Conservation (phyloP, 2,888 invertebrate species). For the Bruchidius siliquastri region DNA sequence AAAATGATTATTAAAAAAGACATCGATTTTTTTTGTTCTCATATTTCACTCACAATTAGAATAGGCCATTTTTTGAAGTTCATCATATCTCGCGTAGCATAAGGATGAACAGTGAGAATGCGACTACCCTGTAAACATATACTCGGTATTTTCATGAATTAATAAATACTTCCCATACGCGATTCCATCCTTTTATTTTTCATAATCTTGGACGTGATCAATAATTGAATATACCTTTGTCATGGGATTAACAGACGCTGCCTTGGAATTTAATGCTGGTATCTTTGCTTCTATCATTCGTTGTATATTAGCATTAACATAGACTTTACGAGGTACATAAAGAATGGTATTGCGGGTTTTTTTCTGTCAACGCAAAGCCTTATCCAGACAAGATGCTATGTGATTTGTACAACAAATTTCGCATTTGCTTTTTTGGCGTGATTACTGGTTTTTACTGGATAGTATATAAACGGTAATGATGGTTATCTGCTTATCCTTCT, state of each 20-base stretch:
- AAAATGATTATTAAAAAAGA: no score
- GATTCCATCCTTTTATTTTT: neutral
- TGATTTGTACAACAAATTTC: neutral
- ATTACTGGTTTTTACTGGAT: neutral
- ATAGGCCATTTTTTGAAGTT: no score
- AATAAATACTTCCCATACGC: neutral
- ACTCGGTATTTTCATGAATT: neutral
- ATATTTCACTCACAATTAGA: no score
- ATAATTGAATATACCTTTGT: neutral
- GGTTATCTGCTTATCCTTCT: neutral
- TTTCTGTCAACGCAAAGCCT: neutral
- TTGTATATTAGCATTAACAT: neutral
- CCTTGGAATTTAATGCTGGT: neutral
- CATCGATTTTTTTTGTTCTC: no score
- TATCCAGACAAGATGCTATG: neutral
- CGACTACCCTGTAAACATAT: neutral
- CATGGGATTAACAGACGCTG: neutral
- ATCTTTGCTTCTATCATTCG: neutral
- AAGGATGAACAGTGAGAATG: neutral
- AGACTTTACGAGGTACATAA: neutral
- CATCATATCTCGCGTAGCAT: no score
- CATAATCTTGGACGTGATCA: neutral
- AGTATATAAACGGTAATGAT: neutral
- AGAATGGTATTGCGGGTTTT: neutral
- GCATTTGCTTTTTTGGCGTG: neutral